Evolutionary conservation across 2,888 invertebrate genomes (phyloP).

Genomic region (Platycheirus albimanus): DNA sequence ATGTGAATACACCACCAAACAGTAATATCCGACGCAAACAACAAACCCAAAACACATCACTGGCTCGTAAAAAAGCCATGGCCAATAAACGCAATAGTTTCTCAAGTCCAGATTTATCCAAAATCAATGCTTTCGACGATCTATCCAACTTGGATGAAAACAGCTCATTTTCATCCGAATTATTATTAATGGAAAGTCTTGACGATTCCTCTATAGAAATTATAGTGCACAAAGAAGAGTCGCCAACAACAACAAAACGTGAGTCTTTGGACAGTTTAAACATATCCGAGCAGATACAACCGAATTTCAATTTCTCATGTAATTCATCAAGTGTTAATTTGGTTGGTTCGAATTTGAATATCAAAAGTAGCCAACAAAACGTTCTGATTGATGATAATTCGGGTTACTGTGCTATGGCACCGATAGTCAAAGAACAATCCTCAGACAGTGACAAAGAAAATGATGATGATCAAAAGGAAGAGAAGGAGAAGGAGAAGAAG

Average conservation of each 20-base stretch:
- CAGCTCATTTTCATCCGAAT: constrained; percentile 77
- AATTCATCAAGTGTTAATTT: constrained; percentile 81
- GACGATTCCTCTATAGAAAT: constrained; percentile 75
- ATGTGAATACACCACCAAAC: constrained; percentile 50
- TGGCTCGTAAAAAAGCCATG: constrained; percentile 42
- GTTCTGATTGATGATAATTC: constrained; percentile 80
- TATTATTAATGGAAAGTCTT: constrained; percentile 75
- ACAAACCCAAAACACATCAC: constrained; percentile 46
- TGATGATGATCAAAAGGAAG: constrained; percentile 71
- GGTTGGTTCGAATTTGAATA: constrained; percentile 80
- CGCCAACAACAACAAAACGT: constrained; percentile 58
- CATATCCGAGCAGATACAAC: constrained; percentile 80
- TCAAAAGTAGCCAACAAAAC: constrained; percentile 69
- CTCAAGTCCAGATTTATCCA: constrained; percentile 82
- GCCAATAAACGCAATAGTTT: constrained; percentile 81
- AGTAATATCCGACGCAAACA: constrained; percentile 51
- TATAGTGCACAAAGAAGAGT: background rate
- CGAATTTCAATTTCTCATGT: constrained; percentile 82
- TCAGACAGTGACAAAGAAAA: constrained; percentile 54
- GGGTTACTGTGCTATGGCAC: constrained; percentile 82
- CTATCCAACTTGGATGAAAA: constrained; percentile 72
- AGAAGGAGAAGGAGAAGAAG: no score
- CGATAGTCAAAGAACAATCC: constrained; percentile 77
- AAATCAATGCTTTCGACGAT: constrained; percentile 79
- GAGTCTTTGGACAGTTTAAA: constrained; percentile 79